Base-by-base conservation (phyloP, 2,888 invertebrate species). In the Seladonia tumulorum region DNA sequence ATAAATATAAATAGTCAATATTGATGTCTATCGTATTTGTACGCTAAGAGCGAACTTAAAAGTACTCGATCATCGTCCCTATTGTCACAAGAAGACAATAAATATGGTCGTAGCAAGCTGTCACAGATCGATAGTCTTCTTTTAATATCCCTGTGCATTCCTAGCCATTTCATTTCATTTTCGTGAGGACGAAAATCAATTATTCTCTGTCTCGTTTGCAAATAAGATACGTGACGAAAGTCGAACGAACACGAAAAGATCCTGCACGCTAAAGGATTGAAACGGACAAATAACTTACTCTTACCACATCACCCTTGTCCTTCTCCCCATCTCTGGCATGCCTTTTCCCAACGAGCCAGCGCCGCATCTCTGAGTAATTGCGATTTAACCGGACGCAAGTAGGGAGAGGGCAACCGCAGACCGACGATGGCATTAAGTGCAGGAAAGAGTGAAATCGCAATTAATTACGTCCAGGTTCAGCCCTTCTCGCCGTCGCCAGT, bases 391-490 rank as follows among this genome's bases (percentile, higher is more conserved):
- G 91, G 91, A 92, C 91, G 90, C 91, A 88, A 87, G 88, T 84
- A 88, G 90, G 88, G 86, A 85, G 86, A 88, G 89, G 87, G 89
- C 88, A 88, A 93, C 92, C 92, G 83, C 91, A 91, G 87, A 88
- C 90, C 91, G 90, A 91, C 90, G 90, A 88, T 87, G 88, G 91
- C 90, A 93, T 92, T 92, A 93, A 93, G 92, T 91, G 93, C 92
- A 93, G 91, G 91, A 94, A 94, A 92, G 93, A 93, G 93, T 92
- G 92, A 93, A 94, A 93, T 94, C 92, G 93, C 91, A 93, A 94
- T 94, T 94, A 94, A 94, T 94, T 94, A 93, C 93, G 92, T 91
- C 88, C 89, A 85, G 81, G 72, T 82, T 86, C 85, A 71, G 85
- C 90, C 87, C 88, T 85, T 86, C 86, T 87, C 85, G 75, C 72